A percentile compares a stretch with the other conserved stretches of the same genome.
Evolutionary conservation across 2,888 invertebrate genomes (phyloP).

Genomic region (Allygus modestus): DNA sequence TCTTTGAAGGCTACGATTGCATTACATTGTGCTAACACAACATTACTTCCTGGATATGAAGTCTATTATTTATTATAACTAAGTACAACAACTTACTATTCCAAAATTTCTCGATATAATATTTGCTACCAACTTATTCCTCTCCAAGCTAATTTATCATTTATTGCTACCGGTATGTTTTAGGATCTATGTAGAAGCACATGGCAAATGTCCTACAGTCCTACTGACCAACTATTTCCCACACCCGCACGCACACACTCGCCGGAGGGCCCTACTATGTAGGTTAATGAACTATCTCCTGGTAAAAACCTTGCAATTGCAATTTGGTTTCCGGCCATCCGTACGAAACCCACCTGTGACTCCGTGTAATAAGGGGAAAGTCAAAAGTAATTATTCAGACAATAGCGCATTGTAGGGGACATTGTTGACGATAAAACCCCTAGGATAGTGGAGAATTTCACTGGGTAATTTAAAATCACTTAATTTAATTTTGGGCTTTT

Average conservation of each 20-base stretch:
- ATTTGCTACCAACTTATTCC: too few relatives aligned
- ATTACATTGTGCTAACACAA: too few relatives aligned
- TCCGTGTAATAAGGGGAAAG: constrained; percentile 28
- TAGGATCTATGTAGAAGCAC: too few relatives aligned
- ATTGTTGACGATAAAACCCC: neutral
- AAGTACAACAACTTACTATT: too few relatives aligned
- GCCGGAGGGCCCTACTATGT: neutral
- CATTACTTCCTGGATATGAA: too few relatives aligned
- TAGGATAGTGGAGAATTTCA: neutral
- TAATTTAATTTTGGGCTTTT: too few relatives aligned
- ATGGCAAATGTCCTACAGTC: neutral
- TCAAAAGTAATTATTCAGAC: constrained; percentile 25
- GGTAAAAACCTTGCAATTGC: constrained; percentile 15
- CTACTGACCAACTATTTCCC: constrained; percentile 7
- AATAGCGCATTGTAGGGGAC: neutral
- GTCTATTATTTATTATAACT: too few relatives aligned
- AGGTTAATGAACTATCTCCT: constrained; percentile 28
- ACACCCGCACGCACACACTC: neutral
- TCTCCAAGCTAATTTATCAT: too few relatives aligned
- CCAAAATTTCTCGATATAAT: too few relatives aligned
- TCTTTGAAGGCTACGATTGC: too few relatives aligned
- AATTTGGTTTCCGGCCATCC: constrained; percentile 37
- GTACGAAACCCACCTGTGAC: neutral
- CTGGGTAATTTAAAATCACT: neutral
- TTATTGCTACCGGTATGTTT: too few relatives aligned